A percentile compares a stretch with the other conserved stretches of the same genome.
Evolutionary conservation across 2,113 vertebrate species (phyloP).

Genomic region (Xiphophorus maculatus): DNA sequence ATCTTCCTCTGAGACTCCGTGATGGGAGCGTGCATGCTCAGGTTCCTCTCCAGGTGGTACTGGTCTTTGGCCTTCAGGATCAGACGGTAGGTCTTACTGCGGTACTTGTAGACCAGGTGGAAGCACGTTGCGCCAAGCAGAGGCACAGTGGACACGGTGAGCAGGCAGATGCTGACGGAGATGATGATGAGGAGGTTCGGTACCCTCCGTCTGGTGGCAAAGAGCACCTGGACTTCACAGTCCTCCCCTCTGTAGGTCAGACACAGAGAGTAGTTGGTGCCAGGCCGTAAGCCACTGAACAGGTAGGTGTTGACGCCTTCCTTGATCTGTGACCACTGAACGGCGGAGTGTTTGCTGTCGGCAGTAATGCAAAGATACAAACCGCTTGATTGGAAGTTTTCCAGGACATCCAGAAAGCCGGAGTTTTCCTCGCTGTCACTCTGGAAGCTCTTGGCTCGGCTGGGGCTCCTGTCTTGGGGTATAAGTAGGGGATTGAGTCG

Average conservation of each 20-base stretch:
- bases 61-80: constrained; percentile 91
- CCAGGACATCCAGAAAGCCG: constrained; percentile 40
- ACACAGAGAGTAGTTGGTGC: constrained; percentile 96
- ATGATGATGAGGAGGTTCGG: constrained; percentile 94
- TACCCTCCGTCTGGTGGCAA: constrained; percentile 89
- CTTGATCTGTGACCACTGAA: constrained; percentile 93
- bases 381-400: constrained; percentile 75
- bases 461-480: constrained; percentile 79
- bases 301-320: constrained; percentile 89
- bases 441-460: constrained; percentile 78
- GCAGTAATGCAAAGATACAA: constrained; percentile 88
- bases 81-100: constrained; percentile 92
- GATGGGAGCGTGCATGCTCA: constrained; percentile 84
- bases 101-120: constrained; percentile 94
- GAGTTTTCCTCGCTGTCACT: constrained; percentile 81
- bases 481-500: constrained; percentile 91
- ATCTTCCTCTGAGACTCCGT: constrained; percentile 89
- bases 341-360: constrained; percentile 78
- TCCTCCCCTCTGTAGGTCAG: constrained; percentile 87
- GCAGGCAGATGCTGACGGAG: constrained; percentile 90
- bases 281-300: constrained; percentile 86
- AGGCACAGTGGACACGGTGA: constrained; percentile 93
- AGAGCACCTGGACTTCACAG: constrained; percentile 93
- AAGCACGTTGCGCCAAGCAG: constrained; percentile 93
- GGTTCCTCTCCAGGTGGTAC: constrained; percentile 89